phyloP scores from a whole-genome alignment of 2,113 vertebrate species.

The Etheostoma spectabile region DNA sequence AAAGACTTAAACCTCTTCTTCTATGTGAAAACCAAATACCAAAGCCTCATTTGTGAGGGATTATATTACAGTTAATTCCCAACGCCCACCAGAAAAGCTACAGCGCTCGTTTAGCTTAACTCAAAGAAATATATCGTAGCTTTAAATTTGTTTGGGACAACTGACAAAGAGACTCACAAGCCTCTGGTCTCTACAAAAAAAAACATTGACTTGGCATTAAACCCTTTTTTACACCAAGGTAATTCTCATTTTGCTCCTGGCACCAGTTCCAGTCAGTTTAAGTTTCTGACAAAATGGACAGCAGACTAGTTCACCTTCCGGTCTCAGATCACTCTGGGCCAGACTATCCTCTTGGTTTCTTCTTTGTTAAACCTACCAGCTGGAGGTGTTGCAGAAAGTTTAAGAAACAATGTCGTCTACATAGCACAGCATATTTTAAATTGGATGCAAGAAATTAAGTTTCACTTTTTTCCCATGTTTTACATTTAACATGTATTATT shows the following conservation, averaged over 20 bases:
- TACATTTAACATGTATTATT: neutral
- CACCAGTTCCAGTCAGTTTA: constrained; percentile 26
- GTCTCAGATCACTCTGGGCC: neutral
- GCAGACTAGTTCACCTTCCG: neutral
- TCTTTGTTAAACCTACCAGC: neutral
- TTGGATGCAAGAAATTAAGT: neutral
- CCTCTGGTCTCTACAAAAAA: neutral
- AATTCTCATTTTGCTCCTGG: constrained; percentile 28
- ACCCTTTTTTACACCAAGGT: constrained; percentile 7
- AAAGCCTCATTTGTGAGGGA: neutral
- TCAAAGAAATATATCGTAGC: no score
- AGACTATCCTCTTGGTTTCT: constrained; percentile 3
- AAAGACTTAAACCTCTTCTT: neutral
- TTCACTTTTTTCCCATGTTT: neutral
- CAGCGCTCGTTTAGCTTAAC: neutral
- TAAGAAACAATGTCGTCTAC: neutral
- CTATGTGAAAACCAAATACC: neutral
- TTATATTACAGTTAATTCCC: neutral
- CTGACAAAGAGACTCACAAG: neutral
- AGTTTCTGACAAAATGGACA: constrained; percentile 18
- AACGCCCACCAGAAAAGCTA: neutral
- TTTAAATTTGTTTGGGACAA: neutral
- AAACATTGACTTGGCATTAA: neutral
- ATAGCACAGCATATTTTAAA: no score
- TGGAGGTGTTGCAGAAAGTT: neutral